A percentile compares a stretch with the other conserved stretches of the same genome.
Evolutionary conservation across 2,113 vertebrate genomes (phyloP).

Genomic region (Xyrauchen texanus): DNA sequence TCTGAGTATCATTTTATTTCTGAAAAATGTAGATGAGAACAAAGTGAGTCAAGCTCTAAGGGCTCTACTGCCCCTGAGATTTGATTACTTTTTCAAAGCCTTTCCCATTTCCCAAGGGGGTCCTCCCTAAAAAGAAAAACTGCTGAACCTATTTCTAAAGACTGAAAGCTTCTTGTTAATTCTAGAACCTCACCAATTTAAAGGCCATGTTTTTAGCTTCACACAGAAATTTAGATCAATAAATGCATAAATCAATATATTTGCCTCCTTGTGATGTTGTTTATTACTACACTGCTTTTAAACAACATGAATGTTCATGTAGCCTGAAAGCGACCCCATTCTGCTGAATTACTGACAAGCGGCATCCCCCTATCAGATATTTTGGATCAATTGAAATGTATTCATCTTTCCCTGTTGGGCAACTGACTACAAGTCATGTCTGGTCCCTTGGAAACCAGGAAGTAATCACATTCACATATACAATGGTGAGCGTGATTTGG

Average conservation of each 20-base stretch:
- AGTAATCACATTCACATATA: too few species aligned
- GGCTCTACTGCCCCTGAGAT: slow-evolving; percentile 25
- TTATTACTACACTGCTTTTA: neutral
- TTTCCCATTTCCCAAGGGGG: slow-evolving; percentile 23
- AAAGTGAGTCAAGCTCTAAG: slow-evolving; percentile 18
- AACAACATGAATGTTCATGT: neutral
- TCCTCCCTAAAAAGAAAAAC: slow-evolving; percentile 1
- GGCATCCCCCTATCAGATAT: too few species aligned
- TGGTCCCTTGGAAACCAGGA: too few species aligned
- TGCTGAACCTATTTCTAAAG: neutral
- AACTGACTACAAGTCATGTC: too few species aligned
- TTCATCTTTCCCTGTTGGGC: too few species aligned
- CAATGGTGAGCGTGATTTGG: too few species aligned
- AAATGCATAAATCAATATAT: slow-evolving; percentile 7
- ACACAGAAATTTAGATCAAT: neutral
- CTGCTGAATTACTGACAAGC: too few species aligned
- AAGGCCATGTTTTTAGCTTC: neutral
- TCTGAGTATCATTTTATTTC: slow-evolving; percentile 22
- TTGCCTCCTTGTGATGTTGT: neutral
- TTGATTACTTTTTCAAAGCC: slow-evolving; percentile 34
- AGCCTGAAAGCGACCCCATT: too few species aligned
- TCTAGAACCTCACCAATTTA: neutral
- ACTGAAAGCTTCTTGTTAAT: neutral
- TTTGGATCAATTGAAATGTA: too few species aligned
- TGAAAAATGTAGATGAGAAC: neutral